Evolutionary conservation across 2,113 vertebrate species (phyloP).

Genomic region (Forbesichthys agassizii): DNA sequence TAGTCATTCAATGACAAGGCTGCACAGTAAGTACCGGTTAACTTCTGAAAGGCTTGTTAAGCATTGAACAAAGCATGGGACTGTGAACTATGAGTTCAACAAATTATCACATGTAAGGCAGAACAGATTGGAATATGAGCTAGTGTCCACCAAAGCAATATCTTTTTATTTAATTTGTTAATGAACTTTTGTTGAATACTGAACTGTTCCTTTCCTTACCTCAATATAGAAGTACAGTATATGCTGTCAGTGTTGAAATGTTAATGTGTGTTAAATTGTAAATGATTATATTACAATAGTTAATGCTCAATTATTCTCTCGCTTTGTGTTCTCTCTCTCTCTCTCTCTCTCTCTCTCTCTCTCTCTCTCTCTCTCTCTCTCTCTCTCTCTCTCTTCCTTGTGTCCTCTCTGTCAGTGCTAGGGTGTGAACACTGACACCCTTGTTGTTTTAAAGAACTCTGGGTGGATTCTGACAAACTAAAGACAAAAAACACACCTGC

Average conservation of each 20-base stretch:
- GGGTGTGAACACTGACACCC: conserved; percentile 58
- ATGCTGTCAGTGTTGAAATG: too few species aligned
- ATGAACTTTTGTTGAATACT: not conserved
- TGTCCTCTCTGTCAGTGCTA: conserved; percentile 4
- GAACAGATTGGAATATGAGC: not conserved
- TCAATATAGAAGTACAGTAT: too few species aligned
- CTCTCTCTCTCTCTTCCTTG: conserved; percentile 1
- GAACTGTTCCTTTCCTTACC: too few species aligned
- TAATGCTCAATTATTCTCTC: not conserved
- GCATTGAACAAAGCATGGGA: not conserved
- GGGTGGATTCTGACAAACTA: conserved; percentile 46
- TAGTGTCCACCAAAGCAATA: not conserved
- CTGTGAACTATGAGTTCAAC: not conserved
- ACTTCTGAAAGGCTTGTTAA: not conserved
- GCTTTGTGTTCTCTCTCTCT: conserved; percentile 11
- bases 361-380: conserved; percentile 3
- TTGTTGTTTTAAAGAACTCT: conserved; percentile 52
- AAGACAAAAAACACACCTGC: conserved; percentile 10
- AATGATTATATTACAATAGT: not conserved
- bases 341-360: conserved; percentile 12
- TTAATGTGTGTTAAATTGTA: not conserved
- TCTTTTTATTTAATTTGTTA: too few species aligned
- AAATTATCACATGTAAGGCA: not conserved
- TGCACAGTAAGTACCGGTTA: not conserved
- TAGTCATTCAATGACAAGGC: too few species aligned